Evolutionary conservation across 1,140 invertebrate genomes (phyloP).

Genomic region (Goniozus legneri): DNA sequence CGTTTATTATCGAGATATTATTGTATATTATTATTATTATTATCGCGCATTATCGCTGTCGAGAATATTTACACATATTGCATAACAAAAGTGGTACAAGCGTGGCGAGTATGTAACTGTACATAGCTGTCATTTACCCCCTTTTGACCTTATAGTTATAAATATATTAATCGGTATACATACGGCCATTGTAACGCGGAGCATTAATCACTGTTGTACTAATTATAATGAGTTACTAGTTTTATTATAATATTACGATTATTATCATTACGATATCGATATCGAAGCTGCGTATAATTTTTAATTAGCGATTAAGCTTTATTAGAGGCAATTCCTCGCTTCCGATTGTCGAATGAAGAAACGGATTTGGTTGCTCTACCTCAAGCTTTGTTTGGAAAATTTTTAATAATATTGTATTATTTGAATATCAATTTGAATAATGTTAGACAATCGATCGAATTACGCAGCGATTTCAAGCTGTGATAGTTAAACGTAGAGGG

Average conservation of each 20-base stretch:
- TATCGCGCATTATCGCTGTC: constrained; percentile 22
- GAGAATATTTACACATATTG: constrained; percentile 44
- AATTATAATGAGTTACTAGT: constrained; percentile 39
- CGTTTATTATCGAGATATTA: constrained; percentile 14
- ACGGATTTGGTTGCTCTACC: too few relatives aligned
- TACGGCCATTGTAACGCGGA: constrained; percentile 41
- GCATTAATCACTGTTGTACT: constrained; percentile 51
- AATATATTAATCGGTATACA: constrained; percentile 38
- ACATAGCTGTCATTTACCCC: constrained; percentile 50
- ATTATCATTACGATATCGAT: constrained; percentile 31
- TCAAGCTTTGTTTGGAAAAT: too few relatives aligned
- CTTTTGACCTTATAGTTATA: constrained; percentile 32
- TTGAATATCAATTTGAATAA: too few relatives aligned
- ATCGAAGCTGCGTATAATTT: constrained; percentile 41
- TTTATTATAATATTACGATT: constrained; percentile 22
- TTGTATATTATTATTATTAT: constrained; percentile 16
- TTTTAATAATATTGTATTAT: too few relatives aligned
- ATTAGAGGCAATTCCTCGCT: too few relatives aligned
- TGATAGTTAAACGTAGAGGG: constrained; percentile 55
- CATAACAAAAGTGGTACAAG: constrained; percentile 49
- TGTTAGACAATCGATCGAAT: constrained; percentile 29
- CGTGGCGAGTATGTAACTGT: constrained; percentile 53
- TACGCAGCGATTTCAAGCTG: constrained; percentile 54
- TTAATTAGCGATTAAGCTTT: constrained; percentile 45
- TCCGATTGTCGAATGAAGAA: too few relatives aligned